These are phyloP conservation scores for Geotrupes spiniger DNA, from an alignment of 2,888 invertebrate species.

Conservation along the genomic window DNA sequence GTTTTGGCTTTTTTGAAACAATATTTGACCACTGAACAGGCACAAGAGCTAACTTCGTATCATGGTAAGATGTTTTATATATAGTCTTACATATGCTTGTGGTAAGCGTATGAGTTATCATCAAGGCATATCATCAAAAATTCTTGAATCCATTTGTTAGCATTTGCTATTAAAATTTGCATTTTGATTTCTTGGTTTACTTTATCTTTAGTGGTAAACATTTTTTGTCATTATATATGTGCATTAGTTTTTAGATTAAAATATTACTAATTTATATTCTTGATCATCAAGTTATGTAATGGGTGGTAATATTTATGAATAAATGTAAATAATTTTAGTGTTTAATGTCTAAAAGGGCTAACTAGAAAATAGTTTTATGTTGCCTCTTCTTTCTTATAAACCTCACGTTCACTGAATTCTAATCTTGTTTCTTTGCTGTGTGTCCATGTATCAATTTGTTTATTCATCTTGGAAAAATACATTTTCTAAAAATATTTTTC, in stretches of 20 bases:
- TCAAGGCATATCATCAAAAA: no score
- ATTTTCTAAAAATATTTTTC: conserved; percentile 24
- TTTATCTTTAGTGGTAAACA: background rate
- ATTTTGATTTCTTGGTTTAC: background rate
- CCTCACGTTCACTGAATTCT: no score
- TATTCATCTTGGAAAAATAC: background rate
- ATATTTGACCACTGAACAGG: conserved; percentile 65
- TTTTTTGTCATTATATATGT: no score
- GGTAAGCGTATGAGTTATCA: background rate
- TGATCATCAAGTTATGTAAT: no score
- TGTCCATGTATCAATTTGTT: background rate
- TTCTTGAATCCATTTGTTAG: background rate
- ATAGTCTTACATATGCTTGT: background rate
- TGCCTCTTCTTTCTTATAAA: no score
- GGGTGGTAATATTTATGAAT: no score
- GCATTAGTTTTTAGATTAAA: no score
- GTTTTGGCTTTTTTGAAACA: conserved; percentile 72
- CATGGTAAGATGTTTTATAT: conserved; percentile 66
- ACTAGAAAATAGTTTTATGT: no score
- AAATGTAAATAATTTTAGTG: no score
- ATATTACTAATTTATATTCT: no score
- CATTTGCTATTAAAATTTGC: background rate
- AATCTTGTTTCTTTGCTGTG: background rate
- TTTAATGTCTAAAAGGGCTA: no score
- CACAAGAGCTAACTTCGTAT: conserved; percentile 63